Evolutionary conservation across 64 coral and sea anemone genomes (phyloP), one percentile per base, ranked within the genome.

Genomic region (Catalaphyllia jardinei): DNA sequence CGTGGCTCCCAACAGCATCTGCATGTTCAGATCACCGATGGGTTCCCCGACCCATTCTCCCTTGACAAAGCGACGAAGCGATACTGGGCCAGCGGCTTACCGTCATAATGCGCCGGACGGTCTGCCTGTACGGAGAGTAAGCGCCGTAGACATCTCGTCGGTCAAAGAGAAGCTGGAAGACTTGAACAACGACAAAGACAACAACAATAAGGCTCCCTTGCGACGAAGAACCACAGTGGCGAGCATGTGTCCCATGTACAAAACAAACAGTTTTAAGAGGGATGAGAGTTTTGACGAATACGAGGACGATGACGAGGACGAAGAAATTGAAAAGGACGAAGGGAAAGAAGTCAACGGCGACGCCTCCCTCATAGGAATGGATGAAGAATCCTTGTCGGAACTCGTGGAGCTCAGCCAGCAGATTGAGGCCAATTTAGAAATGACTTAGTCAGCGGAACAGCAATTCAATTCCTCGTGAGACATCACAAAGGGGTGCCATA

Each of bases 11-110:
- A 90, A 91, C 71, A 94, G 84, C 74, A 82, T 91, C 50, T 90
- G 93, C 42, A 90, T 94, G 83, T 94, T 90, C 73, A 83, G 89
- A 10, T 94, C 93, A 11, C 93, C 93, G 4, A 87, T 87, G 67
- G 55, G 52, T 25, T 94, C 93, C 35, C 93, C 93, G 9, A 71
- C 83, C 10, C 65, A 87, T 11, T 92, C 90, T 4, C 90, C 90
- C 4, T 13, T 42, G 73, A 24, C n/a, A 13, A 86, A 54, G 30
- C 83, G 90, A 76, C 77, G 90, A 49, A 84, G 90, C 62, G 90
- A 85, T 0, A 85, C 81, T 46, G 81, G 83, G 29, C 90, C 93
- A 8, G 75, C 93, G 22, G 78, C 87, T 27, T 80, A 55, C 31
- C 86, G 83, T 20, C 83, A 75, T 13, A 52, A 62, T 25, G 24